These are phyloP conservation scores for Aphelenchoides fujianensis DNA, from an alignment of 1,140 invertebrate genomes.

Conservation along the genomic window DNA sequence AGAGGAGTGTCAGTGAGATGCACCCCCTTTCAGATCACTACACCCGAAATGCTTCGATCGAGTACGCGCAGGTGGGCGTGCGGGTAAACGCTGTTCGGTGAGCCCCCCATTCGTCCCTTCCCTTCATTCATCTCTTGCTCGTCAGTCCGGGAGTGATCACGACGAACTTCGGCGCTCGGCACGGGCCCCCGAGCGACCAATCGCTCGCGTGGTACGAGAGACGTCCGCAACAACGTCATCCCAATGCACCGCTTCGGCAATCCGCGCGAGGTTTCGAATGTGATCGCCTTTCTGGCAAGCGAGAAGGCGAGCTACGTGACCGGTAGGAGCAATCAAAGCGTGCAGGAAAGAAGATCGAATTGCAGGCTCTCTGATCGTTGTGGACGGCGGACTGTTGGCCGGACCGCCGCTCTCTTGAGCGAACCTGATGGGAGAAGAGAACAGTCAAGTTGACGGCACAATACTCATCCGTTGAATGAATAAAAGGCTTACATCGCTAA, in stretches of 20 bases:
- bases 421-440: background rate
- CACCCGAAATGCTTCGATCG: background rate
- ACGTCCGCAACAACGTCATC: conserved; percentile 57
- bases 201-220: background rate
- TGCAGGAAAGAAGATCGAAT: background rate
- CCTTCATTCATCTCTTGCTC: background rate
- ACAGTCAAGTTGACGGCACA: no score
- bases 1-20: background rate
- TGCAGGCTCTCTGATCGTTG: background rate
- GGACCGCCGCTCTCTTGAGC: conserved; percentile 6
- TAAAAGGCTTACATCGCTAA: background rate
- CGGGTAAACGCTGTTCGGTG: background rate
- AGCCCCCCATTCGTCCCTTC: background rate
- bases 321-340: background rate
- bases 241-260: conserved; percentile 5
- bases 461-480: background rate
- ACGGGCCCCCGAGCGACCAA: conserved; percentile 64
- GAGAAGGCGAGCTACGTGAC: conserved; percentile 2
- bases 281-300: conserved; percentile 2
- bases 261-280: background rate
- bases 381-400: background rate
- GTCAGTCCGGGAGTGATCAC: background rate
- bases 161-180: background rate
- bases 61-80: background rate
- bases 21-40: background rate